Evolutionary conservation across 2,888 invertebrate genomes (phyloP), one percentile per base, ranked within the genome.

Genomic region (Liposcelis brunnea): DNA sequence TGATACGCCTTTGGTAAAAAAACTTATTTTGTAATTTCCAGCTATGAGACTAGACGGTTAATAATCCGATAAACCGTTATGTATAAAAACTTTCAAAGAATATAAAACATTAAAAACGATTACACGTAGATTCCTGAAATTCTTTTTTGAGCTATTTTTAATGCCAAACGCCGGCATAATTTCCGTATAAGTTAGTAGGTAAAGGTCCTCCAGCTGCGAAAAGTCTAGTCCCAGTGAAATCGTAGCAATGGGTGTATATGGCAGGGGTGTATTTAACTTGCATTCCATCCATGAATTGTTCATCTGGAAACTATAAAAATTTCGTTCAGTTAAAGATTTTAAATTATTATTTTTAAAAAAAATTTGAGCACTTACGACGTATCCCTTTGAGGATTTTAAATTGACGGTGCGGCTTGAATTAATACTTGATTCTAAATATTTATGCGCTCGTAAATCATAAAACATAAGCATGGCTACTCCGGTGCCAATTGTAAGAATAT

Each of bases 141-240:
- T n/a, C n/a, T 11, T 32, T 35, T 35, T 35, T 35, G 7, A 4
- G 4, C 14, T 10, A 7, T 4, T 12, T 46, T 68, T 69, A 91
- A 69, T 87, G 87, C 91, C 91, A 94, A 49, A 94, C 69, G 31
- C 87, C 91, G 21, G 91, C 91, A 64, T 94, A 94, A 68, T 91
- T 93, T 46, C 95, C 95, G 51, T 84, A 81, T 31, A 91, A 69
- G 45, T 84, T 85, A 2, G 89, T 86, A 19, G 91, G 89, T 45
- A 95, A 69, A 1, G 95, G 95, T 0, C 94, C 94, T 7, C 95
- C 95, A 8, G 93, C 94, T 0, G 91, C 82, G 68, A 95, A 95
- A 33, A 95, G 70, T 47, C 90, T 68, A 11, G 90, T 91, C 11
- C 93, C 90, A 51, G 83, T 85, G 53, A 79, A 75, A 63, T 95